Evolutionary conservation across 2,797 vertebrate genomes (phyloP).

Genomic region (Pachyuromys duprasi): DNA sequence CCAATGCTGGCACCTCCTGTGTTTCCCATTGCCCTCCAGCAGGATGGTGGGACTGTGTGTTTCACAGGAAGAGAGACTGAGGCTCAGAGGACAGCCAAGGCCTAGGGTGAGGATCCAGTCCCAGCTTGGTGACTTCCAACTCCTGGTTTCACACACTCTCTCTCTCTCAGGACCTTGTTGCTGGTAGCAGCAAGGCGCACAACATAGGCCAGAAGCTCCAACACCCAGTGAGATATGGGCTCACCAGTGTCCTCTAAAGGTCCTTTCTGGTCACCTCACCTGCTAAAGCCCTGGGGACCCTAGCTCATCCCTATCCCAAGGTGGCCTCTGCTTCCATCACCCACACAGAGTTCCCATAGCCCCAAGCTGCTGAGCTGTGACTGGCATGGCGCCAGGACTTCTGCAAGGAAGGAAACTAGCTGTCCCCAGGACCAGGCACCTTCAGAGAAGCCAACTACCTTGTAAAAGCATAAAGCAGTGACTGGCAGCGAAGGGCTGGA

Average conservation of each 20-base stretch:
- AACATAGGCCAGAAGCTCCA: accelerated
- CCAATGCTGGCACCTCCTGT: accelerated
- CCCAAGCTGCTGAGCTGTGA: neutral
- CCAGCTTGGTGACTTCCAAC: neutral
- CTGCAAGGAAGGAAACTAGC: neutral
- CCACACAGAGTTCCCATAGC: neutral
- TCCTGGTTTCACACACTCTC: neutral
- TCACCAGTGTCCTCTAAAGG: neutral
- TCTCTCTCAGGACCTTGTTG: too few relatives aligned
- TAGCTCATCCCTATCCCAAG: neutral
- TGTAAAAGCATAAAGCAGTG: constrained; percentile 85
- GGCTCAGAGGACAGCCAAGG: neutral
- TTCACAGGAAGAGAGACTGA: neutral
- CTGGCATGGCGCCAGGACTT: neutral
- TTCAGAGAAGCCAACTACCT: constrained; percentile 68
- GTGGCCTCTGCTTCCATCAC: accelerated
- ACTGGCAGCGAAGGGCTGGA: constrained; percentile 84
- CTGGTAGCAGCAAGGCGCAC: too few relatives aligned
- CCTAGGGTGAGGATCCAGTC: too few relatives aligned
- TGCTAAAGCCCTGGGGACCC: neutral
- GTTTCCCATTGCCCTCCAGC: neutral
- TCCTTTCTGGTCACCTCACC: neutral
- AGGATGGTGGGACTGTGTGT: neutral
- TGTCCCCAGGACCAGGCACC: neutral
- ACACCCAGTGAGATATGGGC: neutral